A percentile compares a stretch with the other conserved stretches of the same genome.
These are phyloP conservation scores for Hirtodrosophila alboralis DNA, from an alignment of 2,888 invertebrate species.

Conservation along the genomic window DNA sequence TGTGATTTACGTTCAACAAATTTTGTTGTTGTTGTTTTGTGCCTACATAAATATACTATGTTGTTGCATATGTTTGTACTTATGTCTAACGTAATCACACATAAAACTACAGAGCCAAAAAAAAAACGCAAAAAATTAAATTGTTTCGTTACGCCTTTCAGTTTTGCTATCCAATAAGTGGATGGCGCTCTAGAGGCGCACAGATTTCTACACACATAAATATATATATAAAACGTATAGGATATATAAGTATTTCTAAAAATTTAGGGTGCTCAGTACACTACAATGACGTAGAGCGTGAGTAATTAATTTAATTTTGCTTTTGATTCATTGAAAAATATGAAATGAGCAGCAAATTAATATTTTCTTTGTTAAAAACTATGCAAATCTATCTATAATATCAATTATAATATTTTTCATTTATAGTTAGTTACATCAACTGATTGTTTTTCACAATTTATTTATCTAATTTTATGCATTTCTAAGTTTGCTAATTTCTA, in stretches of 20 bases:
- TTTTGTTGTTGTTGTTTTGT: conserved; percentile 32
- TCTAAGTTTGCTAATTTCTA: conserved; percentile 1
- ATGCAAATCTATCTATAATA: conserved; percentile 15
- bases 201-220: conserved; percentile 24
- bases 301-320: conserved; percentile 43
- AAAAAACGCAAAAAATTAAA: too few relatives aligned
- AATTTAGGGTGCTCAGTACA: conserved; percentile 23
- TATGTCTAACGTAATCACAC: conserved; percentile 63
- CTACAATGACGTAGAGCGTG: conserved; percentile 44
- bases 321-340: conserved; percentile 21
- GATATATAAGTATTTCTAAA: conserved; percentile 4
- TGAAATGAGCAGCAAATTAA: conserved; percentile 15
- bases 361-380: conserved; percentile 6
- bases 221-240: conserved; percentile 11
- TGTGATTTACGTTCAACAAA: conserved; percentile 31
- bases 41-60: conserved; percentile 18
- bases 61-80: conserved; percentile 22
- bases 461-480: conserved; percentile 11
- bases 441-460: conserved; percentile 1
- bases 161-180: conserved; percentile 37
- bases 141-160: conserved; percentile 69
- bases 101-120: conserved; percentile 57
- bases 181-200: conserved; percentile 18
- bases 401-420: background rate
- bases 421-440: conserved; percentile 6